A percentile compares a stretch with the other conserved stretches of the same genome.
Conservation (phyloP, 2,888 invertebrate species). For the Ochropacha duplaris region DNA sequence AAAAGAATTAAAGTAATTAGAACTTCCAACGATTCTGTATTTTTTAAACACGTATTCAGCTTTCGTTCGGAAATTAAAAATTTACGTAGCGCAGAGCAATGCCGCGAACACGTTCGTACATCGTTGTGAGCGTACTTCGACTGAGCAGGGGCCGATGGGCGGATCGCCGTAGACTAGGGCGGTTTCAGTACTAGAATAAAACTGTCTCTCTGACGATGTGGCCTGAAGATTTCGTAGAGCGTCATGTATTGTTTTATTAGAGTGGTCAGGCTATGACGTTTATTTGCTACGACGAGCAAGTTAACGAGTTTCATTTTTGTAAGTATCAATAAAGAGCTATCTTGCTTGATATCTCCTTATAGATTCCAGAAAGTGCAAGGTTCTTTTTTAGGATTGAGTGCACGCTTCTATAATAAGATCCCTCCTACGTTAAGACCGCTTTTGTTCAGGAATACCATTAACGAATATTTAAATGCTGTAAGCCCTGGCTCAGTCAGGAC, state of each 20-base stretch:
- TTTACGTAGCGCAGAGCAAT: conserved; percentile 47
- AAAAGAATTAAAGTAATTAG: conserved; percentile 26
- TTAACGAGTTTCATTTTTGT: background rate
- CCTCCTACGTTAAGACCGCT: too few species aligned
- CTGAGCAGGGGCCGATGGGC: conserved; percentile 35
- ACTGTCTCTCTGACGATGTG: background rate
- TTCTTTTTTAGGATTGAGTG: too few species aligned
- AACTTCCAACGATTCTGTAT: conserved; percentile 30
- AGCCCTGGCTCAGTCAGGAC: too few species aligned
- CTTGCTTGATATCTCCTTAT: background rate
- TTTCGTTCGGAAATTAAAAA: conserved; percentile 66
- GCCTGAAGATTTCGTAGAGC: background rate
- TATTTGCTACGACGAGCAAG: conserved; percentile 1
- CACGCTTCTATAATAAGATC: too few species aligned
- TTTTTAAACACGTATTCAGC: conserved; percentile 40
- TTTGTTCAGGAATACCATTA: too few species aligned
- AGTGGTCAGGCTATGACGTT: conserved; percentile 4
- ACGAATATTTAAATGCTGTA: too few species aligned
- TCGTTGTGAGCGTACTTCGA: conserved; percentile 29
- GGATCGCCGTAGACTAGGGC: conserved; percentile 16
- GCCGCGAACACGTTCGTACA: conserved; percentile 26
- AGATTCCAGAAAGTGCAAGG: too few species aligned
- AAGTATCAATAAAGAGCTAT: background rate
- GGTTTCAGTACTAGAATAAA: conserved; percentile 3
- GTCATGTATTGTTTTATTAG: background rate